A percentile compares a stretch with the other conserved stretches of the same genome.
Evolutionary conservation across 2,888 invertebrate species (phyloP).

Genomic region (Hemicrepidius hirtus): DNA sequence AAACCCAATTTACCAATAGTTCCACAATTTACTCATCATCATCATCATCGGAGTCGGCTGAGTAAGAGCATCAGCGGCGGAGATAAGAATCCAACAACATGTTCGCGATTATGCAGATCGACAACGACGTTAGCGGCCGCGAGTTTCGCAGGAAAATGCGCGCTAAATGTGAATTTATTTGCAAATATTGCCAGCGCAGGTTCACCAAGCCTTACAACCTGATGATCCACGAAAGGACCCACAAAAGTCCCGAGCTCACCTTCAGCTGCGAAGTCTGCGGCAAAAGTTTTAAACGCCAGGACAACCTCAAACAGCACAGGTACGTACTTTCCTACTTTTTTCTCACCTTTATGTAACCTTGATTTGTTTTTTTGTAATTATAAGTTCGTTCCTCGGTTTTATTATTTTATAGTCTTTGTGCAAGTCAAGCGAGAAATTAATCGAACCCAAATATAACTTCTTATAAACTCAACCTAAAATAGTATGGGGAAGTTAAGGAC

Average conservation of each 20-base stretch:
- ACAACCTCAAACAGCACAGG: constrained; percentile 96
- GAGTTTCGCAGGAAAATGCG: constrained; percentile 92
- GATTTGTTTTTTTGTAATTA: not conserved
- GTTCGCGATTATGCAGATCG: constrained; percentile 94
- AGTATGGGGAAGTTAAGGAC: too few species aligned
- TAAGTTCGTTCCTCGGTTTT: not conserved
- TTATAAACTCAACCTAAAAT: not conserved
- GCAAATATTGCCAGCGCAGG: constrained; percentile 97
- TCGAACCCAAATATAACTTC: not conserved
- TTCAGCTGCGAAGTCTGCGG: constrained; percentile 98
- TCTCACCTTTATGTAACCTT: constrained; percentile 10
- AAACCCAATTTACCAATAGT: constrained; percentile 46
- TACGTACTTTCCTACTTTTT: constrained; percentile 69
- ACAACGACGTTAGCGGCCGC: constrained; percentile 89
- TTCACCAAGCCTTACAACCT: constrained; percentile 99
- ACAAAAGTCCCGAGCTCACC: constrained; percentile 96
- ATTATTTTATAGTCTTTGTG: not conserved
- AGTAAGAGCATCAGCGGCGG: constrained; percentile 48
- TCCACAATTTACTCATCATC: constrained; percentile 48
- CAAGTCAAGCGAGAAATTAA: constrained; percentile 1
- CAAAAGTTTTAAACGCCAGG: constrained; percentile 98
- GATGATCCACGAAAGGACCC: constrained; percentile 98
- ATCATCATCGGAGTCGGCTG: constrained; percentile 43
- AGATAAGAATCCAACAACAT: constrained; percentile 75
- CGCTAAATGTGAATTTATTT: constrained; percentile 98